Evolutionary conservation across 2,888 invertebrate species (phyloP), one percentile per base, ranked within the genome.

Genomic region (Vannuccia rotundouncinata): DNA sequence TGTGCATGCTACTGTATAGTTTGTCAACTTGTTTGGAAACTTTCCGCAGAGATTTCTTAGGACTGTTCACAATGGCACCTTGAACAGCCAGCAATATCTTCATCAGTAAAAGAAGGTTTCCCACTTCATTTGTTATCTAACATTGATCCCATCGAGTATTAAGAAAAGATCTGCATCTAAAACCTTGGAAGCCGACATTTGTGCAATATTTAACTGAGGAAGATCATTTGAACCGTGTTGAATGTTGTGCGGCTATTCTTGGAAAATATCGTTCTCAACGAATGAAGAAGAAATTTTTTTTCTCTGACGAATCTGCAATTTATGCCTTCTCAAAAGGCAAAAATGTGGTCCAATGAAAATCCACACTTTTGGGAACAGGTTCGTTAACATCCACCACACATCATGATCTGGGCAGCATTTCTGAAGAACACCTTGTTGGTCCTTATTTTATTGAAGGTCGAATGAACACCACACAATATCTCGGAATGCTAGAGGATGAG

Each of bases 241-340:
- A 66, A 66, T 66, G 66, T 27, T 66, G 66, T 66, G 66, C 10
- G 2, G 66, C 66, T 66, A 66, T 66, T 66, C 66, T 66, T 27
- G 25, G 25, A 22, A 66, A 66, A 66, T 66, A 22, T 66, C 22
- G 2, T 27, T 13, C 66, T 66, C 22, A 66, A 66, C 66, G 25
- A 66, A 13, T 13, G 22, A 66, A 66, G n/a, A n/a, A n/a, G 66
- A n/a, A 66, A 66, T 66, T 5, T 22, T 66, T 66, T 66, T 22
- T 66, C 66, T 66, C 66, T 66, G 66, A 66, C 66, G 66, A 66
- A 66, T 66, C 66, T 66, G 66, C 66, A 66, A 66, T 66, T 66
- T 66, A 66, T 66, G 66, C 66, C 25, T 17, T 27, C 66, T 66
- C 22, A 66, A 66, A 66, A 66, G 22, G 66, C 25, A 22, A 66